Percentiles rank a stretch among this genome's conserved stretches.
Conservation (phyloP, 2,797 vertebrate genomes). For the Sebastes kiyomatsui region DNA sequence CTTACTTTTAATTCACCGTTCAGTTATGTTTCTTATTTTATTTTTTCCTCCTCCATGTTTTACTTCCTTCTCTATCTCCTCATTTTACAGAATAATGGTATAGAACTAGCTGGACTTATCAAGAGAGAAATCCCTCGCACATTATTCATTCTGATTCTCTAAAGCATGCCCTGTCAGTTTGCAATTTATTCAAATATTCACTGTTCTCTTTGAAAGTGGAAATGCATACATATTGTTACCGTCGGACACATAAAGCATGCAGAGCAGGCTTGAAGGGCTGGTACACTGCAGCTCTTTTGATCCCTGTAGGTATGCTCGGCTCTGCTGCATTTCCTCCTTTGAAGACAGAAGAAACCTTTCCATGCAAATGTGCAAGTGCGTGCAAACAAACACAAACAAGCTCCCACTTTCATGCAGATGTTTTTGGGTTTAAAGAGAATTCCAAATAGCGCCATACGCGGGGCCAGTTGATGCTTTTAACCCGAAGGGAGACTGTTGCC, state of each 20-base stretch:
- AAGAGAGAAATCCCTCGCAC: constrained; percentile 57
- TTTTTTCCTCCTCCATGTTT: background rate
- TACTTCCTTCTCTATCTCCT: constrained; percentile 6
- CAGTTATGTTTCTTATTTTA: background rate
- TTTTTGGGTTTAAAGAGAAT: constrained; percentile 86
- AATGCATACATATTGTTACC: constrained; percentile 66
- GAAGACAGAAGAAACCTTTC: constrained; percentile 56
- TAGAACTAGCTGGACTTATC: constrained; percentile 51
- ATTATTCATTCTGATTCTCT: constrained; percentile 73
- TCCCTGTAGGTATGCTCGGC: constrained; percentile 47
- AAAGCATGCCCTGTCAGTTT: constrained; percentile 68
- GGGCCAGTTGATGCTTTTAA: constrained; percentile 80
- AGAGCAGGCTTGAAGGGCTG: constrained; percentile 48
- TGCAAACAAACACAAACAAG: constrained; percentile 34
- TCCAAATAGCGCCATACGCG: constrained; percentile 71
- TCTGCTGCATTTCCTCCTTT: constrained; percentile 57
- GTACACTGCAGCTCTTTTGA: constrained; percentile 43
- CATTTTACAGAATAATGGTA: constrained; percentile 23
- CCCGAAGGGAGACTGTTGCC: constrained; percentile 85
- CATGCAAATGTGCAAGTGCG: constrained; percentile 40
- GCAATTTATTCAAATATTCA: constrained; percentile 76
- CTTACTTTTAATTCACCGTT: constrained; percentile 13
- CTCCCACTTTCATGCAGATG: constrained; percentile 62
- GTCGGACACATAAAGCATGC: constrained; percentile 57
- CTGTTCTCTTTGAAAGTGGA: constrained; percentile 71